A percentile compares a stretch with the other conserved stretches of the same genome.
Evolutionary conservation across 2,113 vertebrate genomes (phyloP).

Genomic region (Thryonomys swinderianus): DNA sequence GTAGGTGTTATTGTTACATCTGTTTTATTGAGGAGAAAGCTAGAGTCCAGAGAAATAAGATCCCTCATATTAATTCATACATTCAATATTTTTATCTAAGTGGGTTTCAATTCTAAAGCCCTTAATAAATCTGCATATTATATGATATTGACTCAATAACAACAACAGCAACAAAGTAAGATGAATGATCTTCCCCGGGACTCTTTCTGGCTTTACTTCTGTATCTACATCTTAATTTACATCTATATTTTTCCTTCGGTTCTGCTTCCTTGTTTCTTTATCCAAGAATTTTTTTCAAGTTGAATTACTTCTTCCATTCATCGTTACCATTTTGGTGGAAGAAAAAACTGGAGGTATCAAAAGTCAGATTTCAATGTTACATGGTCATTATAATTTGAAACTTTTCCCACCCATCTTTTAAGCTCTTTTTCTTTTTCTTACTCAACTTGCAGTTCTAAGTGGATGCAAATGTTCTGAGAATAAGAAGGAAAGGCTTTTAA

Average conservation of each 20-base stretch:
- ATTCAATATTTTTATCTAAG: background rate
- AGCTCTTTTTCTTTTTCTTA: background rate
- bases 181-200: background rate
- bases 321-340: background rate
- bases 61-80: background rate
- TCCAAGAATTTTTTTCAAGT: background rate
- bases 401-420: background rate
- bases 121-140: background rate
- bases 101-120: background rate
- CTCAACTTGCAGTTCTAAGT: background rate
- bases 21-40: background rate
- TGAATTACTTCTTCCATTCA: background rate
- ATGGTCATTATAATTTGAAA: background rate
- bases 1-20: rapidly evolving
- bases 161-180: background rate
- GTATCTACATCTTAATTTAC: background rate
- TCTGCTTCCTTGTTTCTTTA: background rate
- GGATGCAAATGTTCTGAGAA: background rate
- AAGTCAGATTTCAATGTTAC: background rate
- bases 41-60: background rate
- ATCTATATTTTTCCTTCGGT: background rate
- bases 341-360: background rate
- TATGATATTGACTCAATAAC: background rate
- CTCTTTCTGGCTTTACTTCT: background rate
- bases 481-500: background rate